phyloP scores from a whole-genome alignment of 2,113 vertebrate species.

The Dipodomys ordii region DNA sequence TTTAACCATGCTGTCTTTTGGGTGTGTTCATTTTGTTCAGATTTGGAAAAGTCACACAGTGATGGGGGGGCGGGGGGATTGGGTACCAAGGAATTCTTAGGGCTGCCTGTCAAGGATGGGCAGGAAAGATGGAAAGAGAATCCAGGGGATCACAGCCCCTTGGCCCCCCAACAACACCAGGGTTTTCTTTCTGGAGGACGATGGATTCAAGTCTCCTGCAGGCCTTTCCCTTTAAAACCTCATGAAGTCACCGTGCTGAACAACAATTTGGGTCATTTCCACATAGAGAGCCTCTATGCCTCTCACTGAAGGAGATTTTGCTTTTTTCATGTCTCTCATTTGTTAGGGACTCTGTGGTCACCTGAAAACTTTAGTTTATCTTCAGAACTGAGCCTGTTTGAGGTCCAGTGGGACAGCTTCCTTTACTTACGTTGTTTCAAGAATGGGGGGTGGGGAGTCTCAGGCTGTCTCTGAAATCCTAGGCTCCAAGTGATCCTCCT shows the following conservation, averaged over 20 bases:
- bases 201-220: not conserved
- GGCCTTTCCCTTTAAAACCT: not conserved
- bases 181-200: not conserved
- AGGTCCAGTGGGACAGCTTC: not conserved
- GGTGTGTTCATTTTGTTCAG: not conserved
- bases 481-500: not conserved
- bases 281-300: not conserved
- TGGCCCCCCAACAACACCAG: not conserved
- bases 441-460: too few relatives aligned
- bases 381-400: not conserved
- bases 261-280: not conserved
- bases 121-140: not conserved
- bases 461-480: not conserved
- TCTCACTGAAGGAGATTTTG: not conserved
- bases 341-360: not conserved
- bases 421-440: not conserved
- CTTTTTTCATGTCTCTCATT: not conserved
- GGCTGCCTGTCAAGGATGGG: not conserved
- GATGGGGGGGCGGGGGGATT: too few relatives aligned
- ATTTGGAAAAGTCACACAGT: not conserved
- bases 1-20: not conserved
- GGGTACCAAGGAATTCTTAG: not conserved
- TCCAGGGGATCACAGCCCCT: not conserved
- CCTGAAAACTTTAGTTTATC: slow-evolving; percentile 28
- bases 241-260: not conserved